Base-by-base conservation (phyloP, 64 coral and sea anemone genomes). In the Exaiptasia diaphana region DNA sequence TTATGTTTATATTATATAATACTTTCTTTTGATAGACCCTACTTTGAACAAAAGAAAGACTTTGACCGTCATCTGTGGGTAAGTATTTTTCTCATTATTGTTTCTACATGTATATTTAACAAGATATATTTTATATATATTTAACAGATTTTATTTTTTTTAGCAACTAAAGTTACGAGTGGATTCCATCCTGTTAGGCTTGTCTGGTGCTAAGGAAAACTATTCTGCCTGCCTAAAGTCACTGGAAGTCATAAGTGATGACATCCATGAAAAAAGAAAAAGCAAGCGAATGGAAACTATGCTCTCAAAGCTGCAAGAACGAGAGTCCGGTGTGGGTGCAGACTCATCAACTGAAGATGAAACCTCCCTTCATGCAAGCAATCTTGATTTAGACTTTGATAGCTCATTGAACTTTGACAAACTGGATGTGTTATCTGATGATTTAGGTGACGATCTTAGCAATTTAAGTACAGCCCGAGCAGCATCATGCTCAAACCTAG, bases 51-150 rank as follows among this genome's bases (percentile, higher is more conserved):
- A 45, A 95, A 95, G 73, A 83, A 83, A 52, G 64, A 69, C 3
- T 83, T 89, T 73, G 91, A 95, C 65, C 72, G 81, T 0, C 86
- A 95, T 84, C 48, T 95, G 31, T 95, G 73, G 91, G 91, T 95
- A 72, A 85, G 91, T 82, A 41, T 8, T 46, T 46, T 6, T 8
- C 43, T 46, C 15, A 15, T 6, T 46, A 7, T 46, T 46, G 43
- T 15, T 46, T 46, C 10, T 79, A 32, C 33, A 38, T 79, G 0
- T 5, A 74, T 42, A 49, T 32, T n/a, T 18, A 36, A 1, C 4
- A 32, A 1, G 15, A 0, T 23, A 65, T 15, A 32, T 15, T 23
- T 2, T 20, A 0, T 20, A 58, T 0, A 10, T 61, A 15, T 38
- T 38, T 77, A 28, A 6, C 10, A 14, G 35, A 38, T 50, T 11